phyloP scores from a whole-genome alignment of 2,113 vertebrate species.

The Butastur rufipennis region DNA sequence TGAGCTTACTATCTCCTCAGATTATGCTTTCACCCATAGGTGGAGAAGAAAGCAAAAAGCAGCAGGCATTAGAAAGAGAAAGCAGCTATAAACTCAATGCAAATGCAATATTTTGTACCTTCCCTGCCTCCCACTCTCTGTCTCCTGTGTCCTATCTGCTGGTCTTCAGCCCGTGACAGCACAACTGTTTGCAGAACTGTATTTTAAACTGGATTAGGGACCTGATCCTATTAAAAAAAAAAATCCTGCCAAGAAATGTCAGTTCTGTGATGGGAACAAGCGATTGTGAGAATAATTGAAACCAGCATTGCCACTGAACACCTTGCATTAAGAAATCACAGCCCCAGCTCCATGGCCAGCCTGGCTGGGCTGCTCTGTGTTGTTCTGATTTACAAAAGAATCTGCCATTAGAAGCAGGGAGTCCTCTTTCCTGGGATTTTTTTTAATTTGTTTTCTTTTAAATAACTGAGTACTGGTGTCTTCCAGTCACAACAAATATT shows the following conservation, averaged over 20 bases:
- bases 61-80: not conserved
- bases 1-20: not conserved
- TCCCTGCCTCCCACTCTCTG: not conserved
- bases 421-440: not conserved
- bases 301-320: not conserved
- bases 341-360: not conserved
- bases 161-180: not conserved
- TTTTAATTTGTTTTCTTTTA: not conserved
- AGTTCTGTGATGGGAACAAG: not conserved
- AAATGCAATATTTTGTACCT: not conserved
- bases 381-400: not conserved
- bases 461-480: not conserved
- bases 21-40: not conserved
- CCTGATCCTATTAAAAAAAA: not conserved
- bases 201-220: not conserved
- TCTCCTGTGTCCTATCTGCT: not conserved
- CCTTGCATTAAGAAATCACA: not conserved
- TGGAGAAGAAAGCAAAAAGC: not conserved
- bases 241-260: not conserved
- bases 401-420: not conserved
- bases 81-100: not conserved
- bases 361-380: not conserved
- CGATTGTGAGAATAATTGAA: not conserved
- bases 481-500: not conserved
- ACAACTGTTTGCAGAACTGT: not conserved